Base-by-base conservation (phyloP, 1,140 invertebrate genomes). In the Euschistus heros region DNA sequence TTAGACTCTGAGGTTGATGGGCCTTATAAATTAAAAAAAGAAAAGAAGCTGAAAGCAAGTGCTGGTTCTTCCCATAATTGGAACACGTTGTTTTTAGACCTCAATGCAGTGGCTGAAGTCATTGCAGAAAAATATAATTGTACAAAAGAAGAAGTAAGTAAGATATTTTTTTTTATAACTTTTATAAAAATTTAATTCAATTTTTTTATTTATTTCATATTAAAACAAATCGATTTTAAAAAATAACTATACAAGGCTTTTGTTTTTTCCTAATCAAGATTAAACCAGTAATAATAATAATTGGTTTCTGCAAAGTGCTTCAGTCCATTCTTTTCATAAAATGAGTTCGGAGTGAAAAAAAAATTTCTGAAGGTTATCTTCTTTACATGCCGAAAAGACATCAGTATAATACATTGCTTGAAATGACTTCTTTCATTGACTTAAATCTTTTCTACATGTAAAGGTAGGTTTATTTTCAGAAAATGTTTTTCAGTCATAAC, bases 41-140 rank as follows among this genome's bases (percentile, higher is more conserved):
- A 82, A 17, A 75, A 86, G 44, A 84, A 94, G 74, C 74, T 85
- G 65, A 97, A 97, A 77, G 79, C 82, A 30, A 78, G 81, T 69
- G 88, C 91, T 0, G 81, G 82, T 20, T 88, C 85, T 3, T 83
- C 89, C 0, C 88, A 95, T 72, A 97, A 94, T 75, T 99, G 97
- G 97, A 99, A 99, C 76, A 85, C 93, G 0, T 74, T 99, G 13
- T 99, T 99, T 75, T 78, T 99, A 44, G 94, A 94, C 0, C 82
- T 86, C 24, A 92, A 97, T 80, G 93, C 95, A 4, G 88, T 99
- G 0, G 94, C 93, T 0, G 89, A 98, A 72, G 82, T 92, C 0
- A 86, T 98, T 71, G 89, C 95, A 15, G 81, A 87, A 44, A 87
- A 84, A 62, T 97, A 95, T 72, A 86, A 86, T 68, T 89, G 86